Evolutionary conservation across 1,140 invertebrate genomes (phyloP), one percentile per base, ranked within the genome.

Genomic region (Onthophagus taurus): DNA sequence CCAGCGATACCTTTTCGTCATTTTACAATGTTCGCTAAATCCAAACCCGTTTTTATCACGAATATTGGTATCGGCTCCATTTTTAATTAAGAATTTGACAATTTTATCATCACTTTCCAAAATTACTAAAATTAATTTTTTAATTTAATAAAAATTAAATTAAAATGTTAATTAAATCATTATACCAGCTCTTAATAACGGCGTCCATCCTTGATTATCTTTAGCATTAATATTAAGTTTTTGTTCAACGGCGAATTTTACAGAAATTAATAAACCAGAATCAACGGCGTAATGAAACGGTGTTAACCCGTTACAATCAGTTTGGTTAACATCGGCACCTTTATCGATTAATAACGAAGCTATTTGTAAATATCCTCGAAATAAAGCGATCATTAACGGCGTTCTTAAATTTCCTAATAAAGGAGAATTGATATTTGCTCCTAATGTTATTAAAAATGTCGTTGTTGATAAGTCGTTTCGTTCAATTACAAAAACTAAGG

Each of bases 271-370:
- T 42, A 52, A 52, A 49, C 66, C 52, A 0, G 69, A 67, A 54
- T 72, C 70, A 1, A 70, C 69, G 3, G 72, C 71, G 47, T 67
- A 68, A 55, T 75, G 72, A 34, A 73, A 55, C 2, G 64, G 50
- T 9, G 64, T 66, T 1, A 72, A 56, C 0, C 57, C 58, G 42
- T 67, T 69, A 2, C 58, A 45, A 41, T 70, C 69, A 1, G 51
- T 52, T 13, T 48, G 31, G 26, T 46, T 12, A n/a, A 62, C 52
- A 44, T 64, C 51, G 20, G 65, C 65, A 14, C 68, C 69, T 39
- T 63, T 66, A 2, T 69, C 67, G 2, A 72, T 37, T 11, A 73
- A 52, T 6, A 68, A 38, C 11, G 61, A 54, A 2, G 60, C 61
- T 16, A 57, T 49, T 45, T 52, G 24, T 3, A 71, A 48, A 9